Percentiles rank a stretch among this genome's conserved stretches.
phyloP scores from a whole-genome alignment of 2,888 invertebrate species.

The Cephus pulcher region DNA sequence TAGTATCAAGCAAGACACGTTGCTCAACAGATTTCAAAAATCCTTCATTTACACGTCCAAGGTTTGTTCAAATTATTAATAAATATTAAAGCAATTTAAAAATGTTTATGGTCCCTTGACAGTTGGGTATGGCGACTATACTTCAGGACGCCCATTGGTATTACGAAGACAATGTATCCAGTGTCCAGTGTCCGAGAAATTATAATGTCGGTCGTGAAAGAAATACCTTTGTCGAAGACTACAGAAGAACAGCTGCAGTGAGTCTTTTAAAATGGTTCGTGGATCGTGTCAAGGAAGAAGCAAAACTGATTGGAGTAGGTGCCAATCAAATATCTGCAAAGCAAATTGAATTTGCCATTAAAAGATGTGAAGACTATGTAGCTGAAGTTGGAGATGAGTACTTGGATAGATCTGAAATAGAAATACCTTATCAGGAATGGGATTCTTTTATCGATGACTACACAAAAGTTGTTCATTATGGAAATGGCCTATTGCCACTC shows the following conservation, averaged over 20 bases:
- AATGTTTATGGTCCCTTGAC: not conserved
- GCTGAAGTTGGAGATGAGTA: constrained; percentile 73
- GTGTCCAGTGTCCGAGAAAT: constrained; percentile 77
- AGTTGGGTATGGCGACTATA: constrained; percentile 20
- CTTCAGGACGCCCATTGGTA: constrained; percentile 73
- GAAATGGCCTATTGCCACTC: constrained; percentile 14
- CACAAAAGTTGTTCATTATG: constrained; percentile 71
- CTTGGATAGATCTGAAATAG: constrained; percentile 69
- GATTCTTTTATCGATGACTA: constrained; percentile 75
- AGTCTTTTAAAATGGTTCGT: constrained; percentile 76
- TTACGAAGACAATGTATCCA: constrained; percentile 70
- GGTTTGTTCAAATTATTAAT: not conserved
- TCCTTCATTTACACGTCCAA: constrained; percentile 20
- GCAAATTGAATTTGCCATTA: constrained; percentile 75
- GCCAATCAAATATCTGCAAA: constrained; percentile 67
- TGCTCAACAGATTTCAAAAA: constrained; percentile 19
- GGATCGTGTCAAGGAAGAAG: constrained; percentile 53
- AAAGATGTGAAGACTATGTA: constrained; percentile 75
- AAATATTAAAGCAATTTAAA: not conserved
- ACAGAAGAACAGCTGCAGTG: constrained; percentile 80
- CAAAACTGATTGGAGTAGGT: constrained; percentile 68
- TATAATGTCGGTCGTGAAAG: constrained; percentile 69
- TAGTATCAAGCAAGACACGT: constrained; percentile 11
- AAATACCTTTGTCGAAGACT: constrained; percentile 77
- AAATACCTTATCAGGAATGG: constrained; percentile 70